Evolutionary conservation across 2,113 vertebrate genomes (phyloP).

Genomic region (Cyprinodon brontotheroides): DNA sequence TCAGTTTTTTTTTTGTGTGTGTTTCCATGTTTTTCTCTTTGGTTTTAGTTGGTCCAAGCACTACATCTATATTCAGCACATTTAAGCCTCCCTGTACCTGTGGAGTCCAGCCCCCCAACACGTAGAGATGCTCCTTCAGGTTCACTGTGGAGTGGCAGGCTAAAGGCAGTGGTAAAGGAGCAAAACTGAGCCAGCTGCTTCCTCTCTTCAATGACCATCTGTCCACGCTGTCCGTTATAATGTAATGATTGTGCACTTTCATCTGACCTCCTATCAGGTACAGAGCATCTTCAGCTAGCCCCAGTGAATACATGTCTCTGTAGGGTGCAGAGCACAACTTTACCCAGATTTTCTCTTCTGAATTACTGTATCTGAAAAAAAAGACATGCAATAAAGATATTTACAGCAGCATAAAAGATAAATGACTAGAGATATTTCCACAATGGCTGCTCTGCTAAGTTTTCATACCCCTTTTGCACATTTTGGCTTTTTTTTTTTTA

Average conservation of each 20-base stretch:
- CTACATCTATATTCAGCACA: background rate
- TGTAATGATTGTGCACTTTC: slow-evolving; percentile 85
- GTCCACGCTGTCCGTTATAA: slow-evolving; percentile 86
- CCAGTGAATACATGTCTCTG: slow-evolving; percentile 88
- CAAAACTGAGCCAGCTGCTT: slow-evolving; percentile 83
- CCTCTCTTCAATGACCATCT: slow-evolving; percentile 83
- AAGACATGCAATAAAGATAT: background rate
- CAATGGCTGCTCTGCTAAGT: background rate
- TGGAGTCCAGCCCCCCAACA: slow-evolving; percentile 93
- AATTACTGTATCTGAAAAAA: slow-evolving; percentile 82
- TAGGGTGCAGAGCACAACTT: slow-evolving; percentile 81
- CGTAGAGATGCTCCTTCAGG: slow-evolving; percentile 83
- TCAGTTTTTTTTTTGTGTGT: too few relatives aligned
- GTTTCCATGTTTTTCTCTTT: background rate
- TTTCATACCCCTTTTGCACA: background rate
- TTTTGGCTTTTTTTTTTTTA: background rate
- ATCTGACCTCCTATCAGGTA: slow-evolving; percentile 91
- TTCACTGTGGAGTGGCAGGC: slow-evolving; percentile 84
- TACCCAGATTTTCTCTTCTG: slow-evolving; percentile 84
- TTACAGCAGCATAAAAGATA: background rate
- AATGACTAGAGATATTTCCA: background rate
- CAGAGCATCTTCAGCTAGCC: slow-evolving; percentile 73
- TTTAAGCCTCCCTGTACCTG: slow-evolving; percentile 78
- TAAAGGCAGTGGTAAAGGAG: slow-evolving; percentile 83
- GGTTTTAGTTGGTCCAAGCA: background rate